Conservation (phyloP, 2,113 vertebrate genomes). For the Eurypyga helias region DNA sequence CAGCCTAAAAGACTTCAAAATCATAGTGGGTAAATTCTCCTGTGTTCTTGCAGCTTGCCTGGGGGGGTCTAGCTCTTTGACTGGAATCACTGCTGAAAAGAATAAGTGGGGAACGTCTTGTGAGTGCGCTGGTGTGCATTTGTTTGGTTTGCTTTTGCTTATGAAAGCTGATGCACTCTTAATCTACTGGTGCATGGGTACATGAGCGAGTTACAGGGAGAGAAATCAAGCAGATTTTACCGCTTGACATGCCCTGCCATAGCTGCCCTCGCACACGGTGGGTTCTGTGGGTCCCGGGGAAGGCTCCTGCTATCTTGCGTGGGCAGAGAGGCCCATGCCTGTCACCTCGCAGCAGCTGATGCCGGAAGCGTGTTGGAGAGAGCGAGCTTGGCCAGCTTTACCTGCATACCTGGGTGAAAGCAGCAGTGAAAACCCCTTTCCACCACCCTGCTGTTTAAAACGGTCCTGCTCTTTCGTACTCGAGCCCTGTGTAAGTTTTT, state of each 20-base stretch:
- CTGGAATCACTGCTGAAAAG: neutral
- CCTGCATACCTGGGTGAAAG: neutral
- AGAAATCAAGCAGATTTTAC: neutral
- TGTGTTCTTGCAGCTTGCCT: neutral
- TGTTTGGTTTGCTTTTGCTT: neutral
- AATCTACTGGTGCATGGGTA: neutral
- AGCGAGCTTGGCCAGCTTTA: neutral
- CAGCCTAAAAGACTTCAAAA: neutral
- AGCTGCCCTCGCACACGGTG: neutral
- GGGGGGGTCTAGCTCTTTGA: neutral
- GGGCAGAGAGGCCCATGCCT: neutral
- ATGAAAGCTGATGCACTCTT: neutral
- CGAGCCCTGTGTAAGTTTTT: neutral
- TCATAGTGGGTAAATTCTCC: neutral
- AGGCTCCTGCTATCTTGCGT: neutral
- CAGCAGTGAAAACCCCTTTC: neutral
- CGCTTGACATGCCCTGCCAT: neutral
- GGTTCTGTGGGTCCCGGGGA: neutral
- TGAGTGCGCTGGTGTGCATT: neutral
- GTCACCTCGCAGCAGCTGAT: neutral
- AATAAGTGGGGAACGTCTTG: neutral
- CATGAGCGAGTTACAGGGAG: neutral
- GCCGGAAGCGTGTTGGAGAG: neutral
- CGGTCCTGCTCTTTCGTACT: neutral
- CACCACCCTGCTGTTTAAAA: neutral